Base-by-base conservation (phyloP, 1,140 invertebrate genomes). In the Halotydeus destructor region DNA sequence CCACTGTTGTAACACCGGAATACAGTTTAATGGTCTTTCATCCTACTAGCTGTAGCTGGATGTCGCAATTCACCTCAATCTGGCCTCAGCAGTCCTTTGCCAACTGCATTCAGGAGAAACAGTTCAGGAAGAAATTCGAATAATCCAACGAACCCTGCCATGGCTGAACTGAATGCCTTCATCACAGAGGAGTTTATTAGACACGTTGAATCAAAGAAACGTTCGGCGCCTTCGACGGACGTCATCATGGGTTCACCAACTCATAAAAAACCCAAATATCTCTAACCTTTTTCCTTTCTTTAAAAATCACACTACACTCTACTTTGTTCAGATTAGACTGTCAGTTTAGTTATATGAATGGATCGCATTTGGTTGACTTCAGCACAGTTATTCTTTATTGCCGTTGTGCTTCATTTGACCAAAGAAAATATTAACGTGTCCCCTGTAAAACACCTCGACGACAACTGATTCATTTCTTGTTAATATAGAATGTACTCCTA, bases 181-280 rank as follows among this genome's bases (percentile, higher is more conserved):
- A 76, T 79, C 55, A 68, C 69, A 50, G 75, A 74, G 51, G 76
- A 79, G 61, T 74, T 76, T 54, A 71, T 72, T 42, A 66, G 76
- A 41, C 73, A 78, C 50, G 63, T 66, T 68, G 55, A 59, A 39
- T 49, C 55, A 26, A 47, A 57, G 38, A 80, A 79, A 62, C 66
- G 76, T 21, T 70, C 73, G 32, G 61, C 58, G 26, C 54, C 68
- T 25, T 35, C 46, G 3, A 66, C 67, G 40, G 68, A 71, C 52
- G 69, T 72, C 33, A 68, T 65, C 50, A 74, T 73, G 69, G 72
- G 72, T 50, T 73, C 70, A 24, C 71, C 72, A 14, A 70, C 69
- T 50, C 68, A 72, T 57, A 74, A 74, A 58, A 62, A 69, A 51
- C 61, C 60, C 1, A 44, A 42, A 37, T 45, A 40, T 19, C 35